Conservation (phyloP, 2,113 vertebrate genomes). For the Haemorhous mexicanus region DNA sequence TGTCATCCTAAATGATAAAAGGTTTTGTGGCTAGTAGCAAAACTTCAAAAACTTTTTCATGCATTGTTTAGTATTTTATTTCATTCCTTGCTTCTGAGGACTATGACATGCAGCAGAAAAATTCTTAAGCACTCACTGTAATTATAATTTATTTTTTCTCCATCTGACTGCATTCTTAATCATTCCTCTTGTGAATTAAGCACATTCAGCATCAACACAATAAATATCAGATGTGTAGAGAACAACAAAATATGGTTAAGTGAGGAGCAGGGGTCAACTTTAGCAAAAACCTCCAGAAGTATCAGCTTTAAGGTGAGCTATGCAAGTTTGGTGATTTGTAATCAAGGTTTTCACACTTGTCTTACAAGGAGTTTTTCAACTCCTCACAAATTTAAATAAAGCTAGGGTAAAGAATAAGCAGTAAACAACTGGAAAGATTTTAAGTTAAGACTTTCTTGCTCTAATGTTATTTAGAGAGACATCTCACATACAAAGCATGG, state of each 20-base stretch:
- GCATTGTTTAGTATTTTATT: not conserved
- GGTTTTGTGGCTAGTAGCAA: not conserved
- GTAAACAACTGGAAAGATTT: not conserved
- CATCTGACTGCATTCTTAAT: not conserved
- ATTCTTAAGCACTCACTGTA: not conserved
- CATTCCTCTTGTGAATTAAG: not conserved
- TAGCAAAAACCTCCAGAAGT: not conserved
- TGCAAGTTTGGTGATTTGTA: not conserved
- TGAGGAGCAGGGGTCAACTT: not conserved
- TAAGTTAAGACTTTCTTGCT: not conserved
- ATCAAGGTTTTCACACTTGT: not conserved
- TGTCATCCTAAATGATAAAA: not conserved
- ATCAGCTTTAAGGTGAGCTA: not conserved
- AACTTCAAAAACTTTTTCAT: not conserved
- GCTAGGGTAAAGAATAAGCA: not conserved
- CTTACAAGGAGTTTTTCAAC: not conserved
- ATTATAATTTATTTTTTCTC: not conserved
- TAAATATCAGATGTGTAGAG: not conserved
- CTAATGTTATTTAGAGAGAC: not conserved
- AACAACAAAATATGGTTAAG: not conserved
- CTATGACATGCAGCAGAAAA: not conserved
- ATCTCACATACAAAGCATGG: not conserved
- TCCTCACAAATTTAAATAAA: not conserved
- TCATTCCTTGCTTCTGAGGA: not conserved
- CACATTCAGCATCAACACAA: not conserved